phyloP scores from a whole-genome alignment of 2,888 invertebrate genomes.

The Synergus laeviventris region DNA sequence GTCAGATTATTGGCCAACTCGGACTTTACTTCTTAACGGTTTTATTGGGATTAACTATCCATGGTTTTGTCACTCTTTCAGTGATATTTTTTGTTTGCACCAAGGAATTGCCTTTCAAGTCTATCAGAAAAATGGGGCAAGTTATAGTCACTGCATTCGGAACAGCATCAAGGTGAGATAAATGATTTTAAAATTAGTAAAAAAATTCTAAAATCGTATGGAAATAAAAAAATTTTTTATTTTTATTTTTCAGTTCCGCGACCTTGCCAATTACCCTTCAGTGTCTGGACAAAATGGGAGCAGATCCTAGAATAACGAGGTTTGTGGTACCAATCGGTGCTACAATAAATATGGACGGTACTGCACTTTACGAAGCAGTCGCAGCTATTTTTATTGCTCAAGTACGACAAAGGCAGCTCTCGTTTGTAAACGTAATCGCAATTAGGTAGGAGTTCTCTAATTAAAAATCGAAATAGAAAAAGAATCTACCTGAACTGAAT shows the following conservation, averaged over 20 bases:
- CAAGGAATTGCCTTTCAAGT: conserved; percentile 88
- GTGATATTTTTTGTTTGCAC: conserved; percentile 89
- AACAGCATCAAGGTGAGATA: conserved; percentile 84
- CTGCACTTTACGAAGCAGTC: conserved; percentile 97
- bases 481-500: neutral
- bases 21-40: conserved; percentile 96
- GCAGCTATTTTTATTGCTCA: conserved; percentile 99
- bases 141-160: conserved; percentile 97
- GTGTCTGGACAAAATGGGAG: conserved; percentile 93
- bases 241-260: conserved; percentile 82
- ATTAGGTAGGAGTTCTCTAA: conserved; percentile 83
- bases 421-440: conserved; percentile 92
- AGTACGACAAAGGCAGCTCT: conserved; percentile 87
- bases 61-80: conserved; percentile 94
- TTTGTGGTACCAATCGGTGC: conserved; percentile 98
- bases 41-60: conserved; percentile 89
- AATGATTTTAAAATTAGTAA: neutral
- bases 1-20: conserved; percentile 88
- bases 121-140: conserved; percentile 88
- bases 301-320: conserved; percentile 93
- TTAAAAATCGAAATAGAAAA: neutral
- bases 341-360: conserved; percentile 99
- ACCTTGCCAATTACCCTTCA: conserved; percentile 97
- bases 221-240: conserved; percentile 23
- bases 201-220: neutral